Conservation (phyloP, 2,888 invertebrate species). For the Drepanosiphum platanoidis region DNA sequence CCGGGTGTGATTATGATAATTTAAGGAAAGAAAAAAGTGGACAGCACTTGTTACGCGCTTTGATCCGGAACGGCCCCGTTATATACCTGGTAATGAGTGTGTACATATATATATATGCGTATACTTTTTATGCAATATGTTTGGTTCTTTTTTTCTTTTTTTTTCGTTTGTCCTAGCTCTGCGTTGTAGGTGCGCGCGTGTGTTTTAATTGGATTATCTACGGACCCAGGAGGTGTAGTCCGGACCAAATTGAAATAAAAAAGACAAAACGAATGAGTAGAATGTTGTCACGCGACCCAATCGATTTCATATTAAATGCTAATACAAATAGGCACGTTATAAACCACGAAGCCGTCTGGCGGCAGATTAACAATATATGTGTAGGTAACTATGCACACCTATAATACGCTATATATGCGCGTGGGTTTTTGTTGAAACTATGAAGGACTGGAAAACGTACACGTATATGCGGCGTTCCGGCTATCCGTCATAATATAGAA, state of each 20-base stretch:
- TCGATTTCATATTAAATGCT: constrained; percentile 26
- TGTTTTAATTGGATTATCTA: constrained; percentile 51
- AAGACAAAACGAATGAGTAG: constrained; percentile 9
- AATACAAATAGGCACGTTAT: neutral
- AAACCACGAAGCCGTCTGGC: neutral
- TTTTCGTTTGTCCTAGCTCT: constrained; percentile 4
- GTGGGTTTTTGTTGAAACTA: neutral
- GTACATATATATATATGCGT: neutral
- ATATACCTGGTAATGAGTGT: neutral
- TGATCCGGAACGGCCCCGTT: constrained; percentile 46
- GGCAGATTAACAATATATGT: neutral
- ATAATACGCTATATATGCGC: neutral
- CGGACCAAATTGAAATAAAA: constrained; percentile 53
- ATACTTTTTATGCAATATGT: constrained; percentile 21
- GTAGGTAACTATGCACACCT: neutral
- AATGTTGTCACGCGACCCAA: constrained; percentile 46
- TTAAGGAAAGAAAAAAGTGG: constrained; percentile 42
- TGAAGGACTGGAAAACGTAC: constrained; percentile 1
- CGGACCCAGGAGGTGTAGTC: constrained; percentile 46
- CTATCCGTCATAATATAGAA: neutral
- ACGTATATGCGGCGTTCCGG: neutral
- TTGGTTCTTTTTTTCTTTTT: constrained; percentile 7
- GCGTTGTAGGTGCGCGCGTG: neutral
- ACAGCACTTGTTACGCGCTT: constrained; percentile 45
- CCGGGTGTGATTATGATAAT: constrained; percentile 47